Base-by-base conservation (phyloP, 2,888 invertebrate genomes). In the Taenaris catops region DNA sequence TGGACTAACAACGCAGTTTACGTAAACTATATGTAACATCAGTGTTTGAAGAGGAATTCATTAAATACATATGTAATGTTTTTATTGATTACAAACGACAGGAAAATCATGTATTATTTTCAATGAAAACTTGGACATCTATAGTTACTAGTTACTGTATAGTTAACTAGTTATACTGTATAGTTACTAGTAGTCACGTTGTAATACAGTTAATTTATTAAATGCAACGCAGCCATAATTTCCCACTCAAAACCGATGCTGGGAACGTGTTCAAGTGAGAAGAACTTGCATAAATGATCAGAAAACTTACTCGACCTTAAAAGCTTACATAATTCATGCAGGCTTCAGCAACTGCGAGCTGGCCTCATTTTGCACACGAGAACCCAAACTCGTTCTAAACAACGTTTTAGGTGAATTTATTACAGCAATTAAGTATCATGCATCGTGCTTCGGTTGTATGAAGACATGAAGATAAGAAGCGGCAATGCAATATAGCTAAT, bases 251-350 rank as follows among this genome's bases (percentile, higher is more conserved):
- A 37, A 26, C 38, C 38, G 49, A 31, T 29, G 47, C 44, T 32
- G 41, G 28, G 51, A 53, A 65, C 65, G 63, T 66, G 67, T 65
- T 64, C 49, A 59, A 72, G 68, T 61, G 55, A 53, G 41, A 44
- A 45, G 44, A 37, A 48, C 48, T 41, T 46, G 57, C 55, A 46
- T 58, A 65, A 68, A 66, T 67, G 60, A 64, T 67, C 62, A 59
- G 58, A 50, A 54, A 69, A 66, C 56, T 66, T 58, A 52, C 57
- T 62, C 49, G 43, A 58, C 58, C 55, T 58, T 61, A 58, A 57
- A 57, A 55, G 63, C 61, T 68, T 68, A 63, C 57, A 61, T 67
- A 70, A 70, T 58, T 49, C 49, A 51, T 54, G 52, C 50, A 55
- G 47, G 48, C 51, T 49, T 47, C 46, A 46, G 49, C 41, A 51